These are phyloP conservation scores for Anastatus disparis DNA, from an alignment of 1,140 invertebrate species.

Conservation along the genomic window DNA sequence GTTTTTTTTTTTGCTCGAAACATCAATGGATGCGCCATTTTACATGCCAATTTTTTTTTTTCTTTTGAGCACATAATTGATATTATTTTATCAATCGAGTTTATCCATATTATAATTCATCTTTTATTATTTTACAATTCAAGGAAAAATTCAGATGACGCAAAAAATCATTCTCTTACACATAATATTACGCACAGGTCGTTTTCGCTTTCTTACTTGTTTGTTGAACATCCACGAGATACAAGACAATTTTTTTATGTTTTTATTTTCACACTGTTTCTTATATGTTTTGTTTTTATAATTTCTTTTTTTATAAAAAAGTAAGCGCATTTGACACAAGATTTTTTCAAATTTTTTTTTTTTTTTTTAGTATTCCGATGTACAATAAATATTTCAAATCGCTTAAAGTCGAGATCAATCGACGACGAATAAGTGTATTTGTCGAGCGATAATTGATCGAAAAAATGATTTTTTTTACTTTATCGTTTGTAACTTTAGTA, in stretches of 20 bases:
- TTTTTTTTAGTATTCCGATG: not conserved
- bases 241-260: too few species aligned
- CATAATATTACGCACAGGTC: too few species aligned
- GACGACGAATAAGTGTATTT: not conserved
- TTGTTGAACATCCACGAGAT: not conserved
- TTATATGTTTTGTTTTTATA: not conserved
- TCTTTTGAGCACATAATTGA: not conserved
- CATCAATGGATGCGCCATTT: conserved; percentile 57
- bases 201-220: too few species aligned
- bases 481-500: too few species aligned
- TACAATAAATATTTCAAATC: not conserved
- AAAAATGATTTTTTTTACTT: too few species aligned
- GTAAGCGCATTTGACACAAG: not conserved
- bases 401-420: too few species aligned
- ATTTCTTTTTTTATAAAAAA: conserved; percentile 3
- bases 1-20: too few species aligned
- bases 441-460: too few species aligned
- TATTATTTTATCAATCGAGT: conserved; percentile 23
- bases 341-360: not conserved
- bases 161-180: not conserved
- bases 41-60: conserved; percentile 14
- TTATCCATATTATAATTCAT: not conserved
- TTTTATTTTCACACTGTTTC: not conserved
- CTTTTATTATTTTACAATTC: conserved; percentile 17
- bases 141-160: not conserved